Evolutionary conservation across 2,113 vertebrate species (phyloP).

Genomic region (Urocolius indicus): DNA sequence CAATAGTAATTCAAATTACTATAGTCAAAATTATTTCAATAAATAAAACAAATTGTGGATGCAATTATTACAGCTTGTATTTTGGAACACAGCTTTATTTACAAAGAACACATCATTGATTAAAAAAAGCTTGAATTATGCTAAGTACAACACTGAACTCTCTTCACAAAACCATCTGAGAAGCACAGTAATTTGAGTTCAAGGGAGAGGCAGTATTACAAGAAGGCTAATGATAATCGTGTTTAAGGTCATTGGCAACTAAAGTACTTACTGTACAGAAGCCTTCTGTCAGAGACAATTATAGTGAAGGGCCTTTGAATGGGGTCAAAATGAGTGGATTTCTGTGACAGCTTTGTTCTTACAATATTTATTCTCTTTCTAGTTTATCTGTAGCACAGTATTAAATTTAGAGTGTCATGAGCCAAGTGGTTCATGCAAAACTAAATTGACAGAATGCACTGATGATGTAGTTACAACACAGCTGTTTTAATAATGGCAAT

Average conservation of each 20-base stretch:
- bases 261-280: slow-evolving; percentile 32
- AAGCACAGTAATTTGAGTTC: slow-evolving; percentile 48
- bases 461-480: not conserved
- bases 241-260: slow-evolving; percentile 50
- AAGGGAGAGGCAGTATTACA: slow-evolving; percentile 23
- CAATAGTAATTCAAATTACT: slow-evolving; percentile 20
- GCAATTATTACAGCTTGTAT: not conserved
- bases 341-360: slow-evolving; percentile 56
- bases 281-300: slow-evolving; percentile 57
- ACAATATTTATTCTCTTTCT: slow-evolving; percentile 48
- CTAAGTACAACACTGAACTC: not conserved
- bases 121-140: slow-evolving; percentile 52
- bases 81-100: slow-evolving; percentile 25
- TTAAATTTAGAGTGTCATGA: slow-evolving; percentile 10
- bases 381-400: not conserved
- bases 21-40: slow-evolving; percentile 27
- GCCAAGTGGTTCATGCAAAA: slow-evolving; percentile 33
- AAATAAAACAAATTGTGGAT: slow-evolving; percentile 16
- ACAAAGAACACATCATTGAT: slow-evolving; percentile 40
- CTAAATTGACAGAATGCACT: slow-evolving; percentile 28
- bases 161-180: slow-evolving; percentile 37
- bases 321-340: slow-evolving; percentile 3
- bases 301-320: slow-evolving; percentile 35
- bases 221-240: slow-evolving; percentile 39
- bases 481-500: not conserved